Percentiles rank a stretch among this genome's conserved stretches.
Evolutionary conservation across 2,888 invertebrate genomes (phyloP).

Genomic region (Cantharis rufa): DNA sequence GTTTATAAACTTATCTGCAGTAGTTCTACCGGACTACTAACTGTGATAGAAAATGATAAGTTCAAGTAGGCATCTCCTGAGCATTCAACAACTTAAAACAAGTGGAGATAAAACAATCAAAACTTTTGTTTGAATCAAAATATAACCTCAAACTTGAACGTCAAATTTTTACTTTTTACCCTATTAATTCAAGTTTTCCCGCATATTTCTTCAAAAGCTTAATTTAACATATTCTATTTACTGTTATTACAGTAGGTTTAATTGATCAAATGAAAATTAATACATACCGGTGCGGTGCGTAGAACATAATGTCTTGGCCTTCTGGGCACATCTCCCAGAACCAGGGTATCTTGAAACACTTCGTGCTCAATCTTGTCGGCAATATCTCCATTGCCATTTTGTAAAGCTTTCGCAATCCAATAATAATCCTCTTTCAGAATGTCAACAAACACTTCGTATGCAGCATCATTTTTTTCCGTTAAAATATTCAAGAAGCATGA

Average conservation of each 20-base stretch:
- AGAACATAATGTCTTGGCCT: constrained; percentile 61
- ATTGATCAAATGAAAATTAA: background rate
- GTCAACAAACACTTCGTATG: constrained; percentile 62
- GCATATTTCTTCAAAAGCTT: background rate
- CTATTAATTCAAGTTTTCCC: background rate
- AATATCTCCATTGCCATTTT: constrained; percentile 43
- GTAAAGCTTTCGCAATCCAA: constrained; percentile 62
- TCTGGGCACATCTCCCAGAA: constrained; percentile 63
- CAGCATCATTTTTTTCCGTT: constrained; percentile 53
- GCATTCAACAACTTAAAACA: background rate
- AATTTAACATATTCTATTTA: background rate
- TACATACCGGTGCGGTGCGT: constrained; percentile 58
- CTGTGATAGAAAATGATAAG: background rate
- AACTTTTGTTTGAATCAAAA: background rate
- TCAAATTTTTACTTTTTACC: background rate
- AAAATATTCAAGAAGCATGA: constrained; percentile 55
- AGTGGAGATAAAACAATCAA: background rate
- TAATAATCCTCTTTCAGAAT: constrained; percentile 60
- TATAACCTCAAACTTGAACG: background rate
- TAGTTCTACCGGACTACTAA: background rate
- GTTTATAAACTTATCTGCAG: background rate
- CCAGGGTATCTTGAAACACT: constrained; percentile 56
- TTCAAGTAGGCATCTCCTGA: background rate
- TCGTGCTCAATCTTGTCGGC: constrained; percentile 58
- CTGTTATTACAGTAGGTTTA: background rate